phyloP scores from a whole-genome alignment of 1,140 invertebrate species.

The Sycobia sp. region DNA sequence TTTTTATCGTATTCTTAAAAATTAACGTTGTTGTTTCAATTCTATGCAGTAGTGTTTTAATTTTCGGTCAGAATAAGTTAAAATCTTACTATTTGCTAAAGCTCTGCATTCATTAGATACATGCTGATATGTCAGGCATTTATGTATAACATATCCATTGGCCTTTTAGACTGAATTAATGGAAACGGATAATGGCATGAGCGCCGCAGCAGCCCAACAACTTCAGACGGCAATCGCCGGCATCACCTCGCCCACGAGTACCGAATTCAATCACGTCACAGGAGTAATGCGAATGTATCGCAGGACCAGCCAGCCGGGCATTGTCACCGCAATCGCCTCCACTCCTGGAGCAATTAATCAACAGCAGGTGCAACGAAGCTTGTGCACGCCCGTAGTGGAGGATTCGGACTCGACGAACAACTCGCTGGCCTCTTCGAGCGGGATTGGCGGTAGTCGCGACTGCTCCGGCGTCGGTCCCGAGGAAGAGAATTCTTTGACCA shows the following conservation, averaged over 20 bases:
- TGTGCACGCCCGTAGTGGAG: slow-evolving; percentile 58
- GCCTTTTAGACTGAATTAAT: slow-evolving; percentile 51
- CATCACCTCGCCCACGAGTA: neutral
- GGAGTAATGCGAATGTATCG: slow-evolving; percentile 48
- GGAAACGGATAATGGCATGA: slow-evolving; percentile 46
- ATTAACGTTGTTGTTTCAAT: too few species aligned
- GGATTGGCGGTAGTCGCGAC: slow-evolving; percentile 60
- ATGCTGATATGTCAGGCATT: too few species aligned
- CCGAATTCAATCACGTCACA: slow-evolving; percentile 44
- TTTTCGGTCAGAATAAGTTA: too few species aligned
- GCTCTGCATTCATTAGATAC: too few species aligned
- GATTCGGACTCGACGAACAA: slow-evolving; percentile 67
- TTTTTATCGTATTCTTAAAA: too few species aligned
- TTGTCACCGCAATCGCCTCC: slow-evolving; percentile 40
- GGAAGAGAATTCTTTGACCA: slow-evolving; percentile 69
- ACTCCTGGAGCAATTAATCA: slow-evolving; percentile 37
- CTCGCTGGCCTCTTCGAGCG: slow-evolving; percentile 64
- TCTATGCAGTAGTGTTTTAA: too few species aligned
- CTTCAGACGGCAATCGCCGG: neutral
- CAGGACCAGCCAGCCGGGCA: neutral
- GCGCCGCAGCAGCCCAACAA: neutral
- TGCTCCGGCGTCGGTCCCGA: slow-evolving; percentile 59
- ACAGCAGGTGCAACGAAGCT: slow-evolving; percentile 41
- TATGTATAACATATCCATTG: too few species aligned
- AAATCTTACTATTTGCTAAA: too few species aligned